Evolutionary conservation across 2,797 vertebrate species (phyloP), one percentile per base, ranked within the genome.

Genomic region (Schizopygopsis pylzovi): DNA sequence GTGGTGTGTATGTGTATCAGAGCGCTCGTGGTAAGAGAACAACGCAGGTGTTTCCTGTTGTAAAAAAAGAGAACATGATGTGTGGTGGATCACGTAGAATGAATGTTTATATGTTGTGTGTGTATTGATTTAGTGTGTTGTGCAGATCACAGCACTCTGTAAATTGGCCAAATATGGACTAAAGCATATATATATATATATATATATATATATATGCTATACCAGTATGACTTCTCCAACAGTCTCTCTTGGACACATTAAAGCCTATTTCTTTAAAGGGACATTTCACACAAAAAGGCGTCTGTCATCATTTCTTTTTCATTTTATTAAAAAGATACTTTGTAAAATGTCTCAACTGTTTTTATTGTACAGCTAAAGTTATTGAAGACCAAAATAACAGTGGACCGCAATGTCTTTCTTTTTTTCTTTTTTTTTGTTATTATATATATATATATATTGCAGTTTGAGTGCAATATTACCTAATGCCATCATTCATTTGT

Each of bases 11-110:
- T 75, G 73, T 79, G 59, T 61, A 89, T 89, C 71, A 79, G 76
- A 85, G 87, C 49, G 43, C 91, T 92, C 91, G 94, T 91, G 94
- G 94, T 94, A 82, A 91, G 85, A 86, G 63, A 85, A 91, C 87
- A 45, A 37, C 88, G 92, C 94, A 95, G 94, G 95, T 95, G 95
- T 91, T 95, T 95, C 95, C 94, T 95, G 95, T 94, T 93, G 91
- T 81, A 91, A 87, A 73, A 67, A 28, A 83, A 54, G 39, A 70
- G 68, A 79, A 41, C 39, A 73, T 33, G 73, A 22, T 77, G 63
- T 86, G 89, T 76, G 76, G 90, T 84, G 41, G 45, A 15, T 75
- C 37, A 20, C 20, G 18, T 70, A 70, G 33, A 77, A 81, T 20
- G 15, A 33, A 59, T 87, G 73, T 25, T 6, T 59, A 45, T 83